These are phyloP conservation scores for Distichodus sexfasciatus DNA, from an alignment of 2,797 vertebrate genomes.

Conservation along the genomic window DNA sequence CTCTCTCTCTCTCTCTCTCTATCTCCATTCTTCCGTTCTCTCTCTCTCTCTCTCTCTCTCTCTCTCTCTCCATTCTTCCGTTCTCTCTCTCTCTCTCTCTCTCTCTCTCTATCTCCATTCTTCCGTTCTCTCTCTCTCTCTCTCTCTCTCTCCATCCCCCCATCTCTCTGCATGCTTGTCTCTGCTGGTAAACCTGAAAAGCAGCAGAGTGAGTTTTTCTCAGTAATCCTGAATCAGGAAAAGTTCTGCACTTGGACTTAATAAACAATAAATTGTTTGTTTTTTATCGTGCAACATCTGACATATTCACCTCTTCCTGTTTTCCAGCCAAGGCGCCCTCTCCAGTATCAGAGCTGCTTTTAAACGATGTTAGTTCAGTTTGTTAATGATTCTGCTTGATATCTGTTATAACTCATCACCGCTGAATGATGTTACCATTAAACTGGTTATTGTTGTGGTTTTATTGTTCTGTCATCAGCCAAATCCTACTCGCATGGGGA, in stretches of 20 bases:
- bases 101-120: background rate
- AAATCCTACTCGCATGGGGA: no score
- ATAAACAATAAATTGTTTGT: background rate
- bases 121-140: background rate
- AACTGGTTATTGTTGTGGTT: background rate
- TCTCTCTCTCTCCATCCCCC: slow-evolving; percentile 19
- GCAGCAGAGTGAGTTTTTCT: no score
- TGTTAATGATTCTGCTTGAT: slow-evolving; percentile 52
- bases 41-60: background rate
- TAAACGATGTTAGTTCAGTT: slow-evolving; percentile 79
- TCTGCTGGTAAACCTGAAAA: background rate
- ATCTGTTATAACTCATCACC: background rate
- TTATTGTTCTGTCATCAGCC: no score
- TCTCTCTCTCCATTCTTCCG: background rate
- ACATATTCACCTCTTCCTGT: slow-evolving; percentile 40
- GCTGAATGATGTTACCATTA: background rate
- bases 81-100: background rate
- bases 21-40: background rate
- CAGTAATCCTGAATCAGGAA: background rate
- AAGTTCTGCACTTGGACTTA: background rate
- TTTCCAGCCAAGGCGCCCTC: slow-evolving; percentile 83
- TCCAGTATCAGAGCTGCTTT: slow-evolving; percentile 89
- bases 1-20: slow-evolving; percentile 15
- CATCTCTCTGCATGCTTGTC: slow-evolving; percentile 10
- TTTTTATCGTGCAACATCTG: background rate